Base-by-base conservation (phyloP, 1,140 invertebrate species). In the Euwallacea fornicatus region DNA sequence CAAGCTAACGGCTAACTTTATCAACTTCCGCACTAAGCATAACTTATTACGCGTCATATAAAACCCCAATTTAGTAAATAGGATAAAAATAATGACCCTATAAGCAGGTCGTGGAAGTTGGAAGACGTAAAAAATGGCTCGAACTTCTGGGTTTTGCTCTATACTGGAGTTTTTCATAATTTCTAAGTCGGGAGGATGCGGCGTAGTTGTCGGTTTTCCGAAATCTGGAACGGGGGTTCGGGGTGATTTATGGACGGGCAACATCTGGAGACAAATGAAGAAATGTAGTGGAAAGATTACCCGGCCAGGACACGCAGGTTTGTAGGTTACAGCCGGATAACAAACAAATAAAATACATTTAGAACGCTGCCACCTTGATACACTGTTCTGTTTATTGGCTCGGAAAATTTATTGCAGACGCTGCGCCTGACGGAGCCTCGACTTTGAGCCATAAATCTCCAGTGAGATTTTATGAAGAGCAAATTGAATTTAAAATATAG, bases 181-280 rank as follows among this genome's bases (percentile, higher is more conserved):
- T 69, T 62, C 56, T 41, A 15, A 66, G 53, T 10, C 64, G 8
- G 46, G 61, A 13, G 11, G 33, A 41, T 41, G 21, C 33, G 46
- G 13, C 13, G 46, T 50, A 50, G 46, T 50, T 50, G 53, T 7
- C 64, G 11, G 47, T 13, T 55, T 66, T 43, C 53, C 33, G 7
- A 59, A 68, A 68, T 68, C 66, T 68, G 66, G 67, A 69, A 44
- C 44, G 59, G 54, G 21, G 33, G 13, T 33, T 33, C 21, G 21
- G 2, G n/a, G 42, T 71, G 69, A 74, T 74, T 70, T 74, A 74
- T 72, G 63, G 47, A 46, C 56, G 66, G 44, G 68, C 68, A 75
- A 68, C 74, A 75, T 75, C 69, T 72, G 72, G 71, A 74, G 73
- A 75, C 73, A 77, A 77, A 77, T 77, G 75, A 77, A 76, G 76